Base-by-base conservation (phyloP, 2,113 vertebrate species). In the Lepidothrix coronata region DNA sequence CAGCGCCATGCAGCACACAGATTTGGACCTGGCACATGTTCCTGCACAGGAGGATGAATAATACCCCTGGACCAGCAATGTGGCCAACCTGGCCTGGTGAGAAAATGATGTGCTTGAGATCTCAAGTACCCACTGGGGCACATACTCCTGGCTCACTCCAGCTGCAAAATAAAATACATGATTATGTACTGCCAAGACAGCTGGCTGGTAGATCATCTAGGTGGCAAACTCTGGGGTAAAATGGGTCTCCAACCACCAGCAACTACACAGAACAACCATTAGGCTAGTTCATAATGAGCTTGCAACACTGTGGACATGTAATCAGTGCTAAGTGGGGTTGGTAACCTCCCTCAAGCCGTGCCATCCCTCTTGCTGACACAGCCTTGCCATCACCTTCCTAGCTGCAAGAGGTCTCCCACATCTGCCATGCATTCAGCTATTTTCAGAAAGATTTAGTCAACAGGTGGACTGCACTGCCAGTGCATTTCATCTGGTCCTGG, bases 391-490 rank as follows among this genome's bases (percentile, higher is more conserved):
- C 77, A 14, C 8, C 1, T 33, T 52, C 59, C 21, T 0, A 1
- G 25, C 75, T 43, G 2, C 2, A 37, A 80, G 59, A 0, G 0
- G 35, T 63, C 31, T 33, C 24, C 37, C 59, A 52, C 78, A 76
- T 95, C 91, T 88, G 85, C 78, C 66, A 41, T 21, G 43, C 73
- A 73, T 72, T 83, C 8, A 1, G 78, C 63, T 95, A 18, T 91
- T 86, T 93, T n/a, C 83, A 81, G 91, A 74, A 80, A 31, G 54
- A 58, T 72, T 76, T 89, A 54, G 11, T 61, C 57, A 51, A 92
- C 97, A 98, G 97, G 97, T 97, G 97, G 93, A 75, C 76, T 27
- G 77, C 31, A 22, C 54, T 61, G 59, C 86, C 95, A 92, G 73
- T 85, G 85, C 24, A 2, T 85, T 95, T 94, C 95, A 73, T 75